These are phyloP conservation scores for Chydorus sphaericus DNA, from an alignment of 2,888 invertebrate genomes.

Conservation along the genomic window DNA sequence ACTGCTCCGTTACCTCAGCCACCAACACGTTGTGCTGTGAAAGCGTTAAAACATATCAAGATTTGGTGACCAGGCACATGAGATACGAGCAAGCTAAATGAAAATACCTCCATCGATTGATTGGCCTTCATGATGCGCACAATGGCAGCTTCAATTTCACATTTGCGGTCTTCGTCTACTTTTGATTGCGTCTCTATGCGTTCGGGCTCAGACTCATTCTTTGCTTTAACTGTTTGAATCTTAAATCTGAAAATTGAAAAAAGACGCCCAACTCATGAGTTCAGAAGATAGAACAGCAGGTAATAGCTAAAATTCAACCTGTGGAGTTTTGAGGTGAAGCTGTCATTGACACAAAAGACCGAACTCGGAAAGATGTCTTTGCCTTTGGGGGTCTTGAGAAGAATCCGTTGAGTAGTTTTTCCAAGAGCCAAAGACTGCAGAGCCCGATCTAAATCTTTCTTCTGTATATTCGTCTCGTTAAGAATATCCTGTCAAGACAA, in stretches of 20 bases:
- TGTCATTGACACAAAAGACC: slow-evolving; percentile 90
- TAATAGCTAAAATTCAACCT: too few relatives aligned
- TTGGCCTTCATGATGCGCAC: slow-evolving; percentile 98
- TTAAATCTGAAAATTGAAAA: slow-evolving; percentile 49
- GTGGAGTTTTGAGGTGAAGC: slow-evolving; percentile 92
- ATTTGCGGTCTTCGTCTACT: slow-evolving; percentile 96
- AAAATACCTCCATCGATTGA: slow-evolving; percentile 77
- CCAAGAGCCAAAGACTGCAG: slow-evolving; percentile 96
- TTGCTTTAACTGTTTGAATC: slow-evolving; percentile 85
- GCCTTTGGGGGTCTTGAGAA: slow-evolving; percentile 86
- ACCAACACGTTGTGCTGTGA: slow-evolving; percentile 79
- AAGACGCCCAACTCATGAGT: not conserved
- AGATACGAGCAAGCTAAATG: too few relatives aligned
- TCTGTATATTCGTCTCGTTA: slow-evolving; percentile 97
- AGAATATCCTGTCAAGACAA: slow-evolving; percentile 49
- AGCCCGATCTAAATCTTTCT: slow-evolving; percentile 87
- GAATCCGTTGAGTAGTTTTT: slow-evolving; percentile 85
- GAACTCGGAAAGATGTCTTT: slow-evolving; percentile 92
- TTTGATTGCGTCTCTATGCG: slow-evolving; percentile 93
- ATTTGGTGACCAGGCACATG: not conserved
- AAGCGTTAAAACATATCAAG: slow-evolving; percentile 18
- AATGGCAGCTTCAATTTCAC: slow-evolving; percentile 98
- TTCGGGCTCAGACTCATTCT: slow-evolving; percentile 98
- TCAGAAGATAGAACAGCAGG: not conserved
- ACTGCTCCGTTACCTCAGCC: slow-evolving; percentile 92